These are phyloP conservation scores for Hylia prasina DNA, from an alignment of 2,113 vertebrate genomes.

Conservation along the genomic window DNA sequence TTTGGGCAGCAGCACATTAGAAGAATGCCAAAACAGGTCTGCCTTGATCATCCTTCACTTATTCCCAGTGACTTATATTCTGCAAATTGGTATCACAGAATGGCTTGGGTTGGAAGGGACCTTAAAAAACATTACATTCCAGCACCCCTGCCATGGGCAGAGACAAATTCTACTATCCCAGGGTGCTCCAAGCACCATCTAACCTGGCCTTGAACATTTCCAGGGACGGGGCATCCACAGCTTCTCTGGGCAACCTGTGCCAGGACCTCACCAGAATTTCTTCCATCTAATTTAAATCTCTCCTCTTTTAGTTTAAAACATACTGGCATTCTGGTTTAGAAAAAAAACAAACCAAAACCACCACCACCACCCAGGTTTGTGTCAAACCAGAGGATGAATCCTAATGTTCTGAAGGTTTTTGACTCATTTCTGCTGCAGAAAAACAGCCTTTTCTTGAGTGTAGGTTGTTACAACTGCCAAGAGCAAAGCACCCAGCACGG, in stretches of 20 bases:
- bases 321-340: not conserved
- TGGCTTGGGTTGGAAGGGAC: not conserved
- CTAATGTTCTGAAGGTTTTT: not conserved
- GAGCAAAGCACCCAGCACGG: not conserved
- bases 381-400: not conserved
- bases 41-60: not conserved
- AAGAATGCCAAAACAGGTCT: not conserved
- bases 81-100: not conserved
- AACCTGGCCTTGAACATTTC: not conserved
- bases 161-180: not conserved
- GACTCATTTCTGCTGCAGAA: not conserved
- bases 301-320: not conserved
- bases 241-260: not conserved
- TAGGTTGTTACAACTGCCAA: not conserved
- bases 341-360: too few species aligned
- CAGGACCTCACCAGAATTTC: not conserved
- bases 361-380: accelerated
- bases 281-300: not conserved
- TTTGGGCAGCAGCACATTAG: not conserved
- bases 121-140: not conserved
- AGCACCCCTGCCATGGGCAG: not conserved
- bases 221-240: not conserved
- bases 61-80: not conserved
- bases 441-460: not conserved
- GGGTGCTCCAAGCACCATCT: not conserved